Base-by-base conservation (phyloP, 2,113 vertebrate species). In the Hystrix cristata region DNA sequence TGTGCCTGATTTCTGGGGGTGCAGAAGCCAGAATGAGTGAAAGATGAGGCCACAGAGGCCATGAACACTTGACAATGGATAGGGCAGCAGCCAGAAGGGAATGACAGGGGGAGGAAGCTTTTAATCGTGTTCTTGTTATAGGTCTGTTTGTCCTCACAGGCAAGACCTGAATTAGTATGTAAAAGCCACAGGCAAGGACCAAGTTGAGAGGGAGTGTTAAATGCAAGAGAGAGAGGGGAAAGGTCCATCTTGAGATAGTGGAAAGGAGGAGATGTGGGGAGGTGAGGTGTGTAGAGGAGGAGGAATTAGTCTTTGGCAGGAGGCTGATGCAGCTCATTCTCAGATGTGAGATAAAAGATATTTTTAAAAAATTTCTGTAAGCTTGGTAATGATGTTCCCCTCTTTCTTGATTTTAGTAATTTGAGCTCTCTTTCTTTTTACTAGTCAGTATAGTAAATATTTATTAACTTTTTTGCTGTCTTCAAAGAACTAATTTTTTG, bases 381-480 rank as follows among this genome's bases (percentile, higher is more conserved):
- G 34, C 15, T 69, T 69, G 15, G 67, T n/a, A 69, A n/a, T 69
- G 38, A n/a, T 38, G n/a, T 69, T 69, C 67, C 34, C 38, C 67
- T 16, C 13, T 64, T 31, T 89, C 46, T 46, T 23, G 14, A 76
- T 34, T 51, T 87, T 96, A 62, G 13, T 82, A 76, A 83, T 83
- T 67, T 53, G 29, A 87, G 29, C 69, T 76, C 25, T 38, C 87
- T 89, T 43, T 80, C 57, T 72, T 94, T 67, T 60, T 46, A 55
- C 38, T 72, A 31, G 8, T 59, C 25, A 48, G 31, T 85, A 60
- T 43, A 85, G 53, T 62, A 92, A 94, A 65, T 88, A 23, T 85
- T 78, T 21, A 29, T 88, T 34, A 93, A 48, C 67, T 88, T 87
- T 85, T 19, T 65, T 90, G 10, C 48, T 90, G 14, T 95, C 48